Base-by-base conservation (phyloP, 2,888 invertebrate species). In the Eurytoma adleriae region DNA sequence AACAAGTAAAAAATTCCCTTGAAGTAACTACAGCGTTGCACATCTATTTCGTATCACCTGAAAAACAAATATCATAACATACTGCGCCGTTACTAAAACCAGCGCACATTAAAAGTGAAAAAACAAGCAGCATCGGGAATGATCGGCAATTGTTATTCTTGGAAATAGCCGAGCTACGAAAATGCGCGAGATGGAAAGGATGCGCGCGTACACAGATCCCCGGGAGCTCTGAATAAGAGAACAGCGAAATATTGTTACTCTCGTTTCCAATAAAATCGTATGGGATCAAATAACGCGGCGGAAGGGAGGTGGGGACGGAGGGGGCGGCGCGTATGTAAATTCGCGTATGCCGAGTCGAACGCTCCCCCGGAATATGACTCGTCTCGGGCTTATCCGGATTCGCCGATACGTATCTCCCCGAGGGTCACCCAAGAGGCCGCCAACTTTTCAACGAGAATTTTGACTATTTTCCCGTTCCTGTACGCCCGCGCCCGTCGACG, bases 211-310 rank as follows among this genome's bases (percentile, higher is more conserved):
- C 14, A 4, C 54, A 14, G 62, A 70, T 62, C 62, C 69, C 62
- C 54, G 76, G 54, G 40, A 62, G 69, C 69, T 18, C 64, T 61
- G 70, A 77, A 78, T 73, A 78, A 73, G 61, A 71, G 62, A 73
- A 61, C 48, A 40, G 73, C 68, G 69, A 79, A 79, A 79, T 73
- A 79, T 79, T 73, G 73, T 73, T 79, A 62, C 68, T 69, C 73
- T 50, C 79, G 68, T 64, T 73, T 54, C 64, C 40, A 70, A 79
- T 79, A 79, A 74, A 79, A 79, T 79, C 74, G 66, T 57, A 64
- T 64, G 59, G 79, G 70, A 79, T 79, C 78, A 61, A 67, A 68
- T 72, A 72, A 68, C 78, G 40, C 48, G 64, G 48, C 50, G 18
- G 70, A 57, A 52, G 40, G 40, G 13, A 54, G 54, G 54, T 13